phyloP scores from a whole-genome alignment of 2,113 vertebrate genomes.

The Gallinago jamesoni region DNA sequence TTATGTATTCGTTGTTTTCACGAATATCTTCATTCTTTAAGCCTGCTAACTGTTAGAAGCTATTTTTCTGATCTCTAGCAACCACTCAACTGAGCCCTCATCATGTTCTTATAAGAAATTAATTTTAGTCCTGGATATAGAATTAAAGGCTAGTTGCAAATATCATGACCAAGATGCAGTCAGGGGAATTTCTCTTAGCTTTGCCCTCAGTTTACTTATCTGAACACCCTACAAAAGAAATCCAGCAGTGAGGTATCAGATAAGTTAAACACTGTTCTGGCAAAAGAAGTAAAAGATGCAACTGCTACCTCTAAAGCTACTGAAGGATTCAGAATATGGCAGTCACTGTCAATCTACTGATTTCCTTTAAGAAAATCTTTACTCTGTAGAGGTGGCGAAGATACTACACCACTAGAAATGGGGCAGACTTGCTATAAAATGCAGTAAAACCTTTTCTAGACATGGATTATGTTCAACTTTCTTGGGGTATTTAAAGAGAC shows the following conservation, averaged over 20 bases:
- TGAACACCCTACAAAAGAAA: background rate
- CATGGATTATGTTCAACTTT: background rate
- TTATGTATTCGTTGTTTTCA: background rate
- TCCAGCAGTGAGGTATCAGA: background rate
- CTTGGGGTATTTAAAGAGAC: background rate
- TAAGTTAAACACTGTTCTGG: background rate
- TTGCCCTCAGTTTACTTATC: background rate
- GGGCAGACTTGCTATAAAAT: background rate
- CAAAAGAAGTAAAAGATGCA: background rate
- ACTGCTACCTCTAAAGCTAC: background rate
- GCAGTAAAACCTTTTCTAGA: background rate
- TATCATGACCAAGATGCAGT: background rate
- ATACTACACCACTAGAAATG: background rate
- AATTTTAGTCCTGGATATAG: background rate
- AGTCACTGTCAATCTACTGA: background rate
- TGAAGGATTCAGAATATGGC: background rate
- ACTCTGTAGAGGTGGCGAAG: background rate
- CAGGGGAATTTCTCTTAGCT: background rate
- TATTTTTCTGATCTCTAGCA: background rate
- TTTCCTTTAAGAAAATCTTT: background rate
- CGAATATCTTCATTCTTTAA: background rate
- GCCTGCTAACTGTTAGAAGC: background rate
- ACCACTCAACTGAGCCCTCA: background rate
- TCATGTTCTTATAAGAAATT: background rate
- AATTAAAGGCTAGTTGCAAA: background rate